Evolutionary conservation across 2,888 invertebrate genomes (phyloP).

Genomic region (Tenthredo amoena): DNA sequence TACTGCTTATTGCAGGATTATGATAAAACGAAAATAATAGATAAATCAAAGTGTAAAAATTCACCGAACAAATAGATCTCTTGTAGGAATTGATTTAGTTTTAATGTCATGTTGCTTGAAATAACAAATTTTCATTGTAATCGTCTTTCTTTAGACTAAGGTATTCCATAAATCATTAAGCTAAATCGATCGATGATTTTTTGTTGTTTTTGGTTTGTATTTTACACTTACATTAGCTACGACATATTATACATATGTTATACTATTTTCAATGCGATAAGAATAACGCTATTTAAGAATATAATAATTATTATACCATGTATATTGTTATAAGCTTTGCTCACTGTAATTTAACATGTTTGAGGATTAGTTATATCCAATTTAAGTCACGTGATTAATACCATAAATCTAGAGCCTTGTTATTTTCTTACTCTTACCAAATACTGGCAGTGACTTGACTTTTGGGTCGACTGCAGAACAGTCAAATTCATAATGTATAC

Average conservation of each 20-base stretch:
- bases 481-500: not conserved
- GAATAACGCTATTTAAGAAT: not conserved
- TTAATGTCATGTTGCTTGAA: not conserved
- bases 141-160: not conserved
- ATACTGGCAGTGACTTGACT: not conserved
- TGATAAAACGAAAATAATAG: not conserved
- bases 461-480: not conserved
- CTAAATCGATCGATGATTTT: not conserved
- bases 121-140: not conserved
- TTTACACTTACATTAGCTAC: not conserved
- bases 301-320: not conserved
- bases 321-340: slow-evolving; percentile 22
- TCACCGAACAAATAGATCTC: not conserved
- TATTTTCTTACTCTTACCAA: not conserved
- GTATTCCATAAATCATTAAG: not conserved
- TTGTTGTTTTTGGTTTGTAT: not conserved
- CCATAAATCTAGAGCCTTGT: not conserved
- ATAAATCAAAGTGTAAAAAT: not conserved
- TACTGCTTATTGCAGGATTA: not conserved
- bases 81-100: not conserved
- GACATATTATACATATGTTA: not conserved
- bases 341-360: slow-evolving; percentile 8
- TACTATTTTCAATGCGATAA: not conserved
- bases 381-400: not conserved
- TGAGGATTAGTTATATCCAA: not conserved